Evolutionary conservation across 2,113 vertebrate genomes (phyloP), one percentile per base, ranked within the genome.

Genomic region (Calyptomena viridis): DNA sequence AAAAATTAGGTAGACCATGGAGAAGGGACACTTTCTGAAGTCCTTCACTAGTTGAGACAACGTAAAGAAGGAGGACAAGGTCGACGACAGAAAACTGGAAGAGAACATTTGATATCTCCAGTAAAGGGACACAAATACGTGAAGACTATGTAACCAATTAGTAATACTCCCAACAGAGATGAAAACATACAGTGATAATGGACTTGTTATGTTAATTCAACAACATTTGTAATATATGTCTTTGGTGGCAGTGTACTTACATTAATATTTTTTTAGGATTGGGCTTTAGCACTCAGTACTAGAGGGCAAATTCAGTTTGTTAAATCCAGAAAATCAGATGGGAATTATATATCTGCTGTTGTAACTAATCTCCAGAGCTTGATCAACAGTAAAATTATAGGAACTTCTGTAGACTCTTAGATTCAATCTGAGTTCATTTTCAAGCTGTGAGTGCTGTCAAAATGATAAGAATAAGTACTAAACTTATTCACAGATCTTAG

Each of bases 371-470:
- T 88, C 80, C 47, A 89, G 42, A 46, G 11, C 13, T 2, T 71
- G 25, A 95, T 78, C 52, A 94, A 88, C 40, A 44, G 20, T 33
- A 49, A 66, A 90, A 87, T 23, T 89, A 46, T 0, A 82, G 40
- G 28, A 94, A 90, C 31, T 82, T 78, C 52, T 66, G 40, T 23
- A 74, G 56, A 81, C 39, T 77, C 47, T 35, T 55, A 91, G 87
- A 84, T 81, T 78, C 28, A 87, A 62, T 69, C 68, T 69, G 49
- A 90, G 69, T 69, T 93, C 37, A 93, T 89, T 96, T 93, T 90
- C 90, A 84, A 93, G 68, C 60, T 94, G 66, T 78, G 82, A 92
- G 31, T 81, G 93, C 60, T 93, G 88, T 93, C 83, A 82, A 90
- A 95, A 94, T 64, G 60, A 56, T 96, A 88, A 89, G 42, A 93